Evolutionary conservation across 2,113 vertebrate species (phyloP).

Genomic region (Plestiodon gilberti): DNA sequence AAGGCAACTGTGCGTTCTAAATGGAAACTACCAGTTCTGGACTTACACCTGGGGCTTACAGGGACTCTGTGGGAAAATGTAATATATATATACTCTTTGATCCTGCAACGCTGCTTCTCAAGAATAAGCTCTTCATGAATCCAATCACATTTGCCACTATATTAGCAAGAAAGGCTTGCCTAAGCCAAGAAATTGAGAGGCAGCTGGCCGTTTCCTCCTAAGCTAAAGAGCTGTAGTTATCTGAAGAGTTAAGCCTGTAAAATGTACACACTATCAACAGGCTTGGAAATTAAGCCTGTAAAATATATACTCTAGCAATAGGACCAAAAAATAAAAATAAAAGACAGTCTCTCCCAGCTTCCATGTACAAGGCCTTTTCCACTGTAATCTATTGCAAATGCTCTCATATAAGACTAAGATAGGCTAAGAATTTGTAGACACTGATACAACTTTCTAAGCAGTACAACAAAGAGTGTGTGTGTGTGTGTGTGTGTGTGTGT

Average conservation of each 20-base stretch:
- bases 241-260: slow-evolving; percentile 52
- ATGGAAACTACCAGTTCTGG: slow-evolving; percentile 51
- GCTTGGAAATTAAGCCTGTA: slow-evolving; percentile 32
- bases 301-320: not conserved
- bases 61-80: slow-evolving; percentile 45
- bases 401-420: slow-evolving; percentile 40
- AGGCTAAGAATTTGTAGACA: slow-evolving; percentile 37
- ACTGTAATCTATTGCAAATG: slow-evolving; percentile 23
- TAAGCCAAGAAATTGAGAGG: slow-evolving; percentile 49
- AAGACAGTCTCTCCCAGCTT: slow-evolving; percentile 37
- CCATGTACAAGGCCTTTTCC: slow-evolving; percentile 38
- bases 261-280: not conserved
- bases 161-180: slow-evolving; percentile 52
- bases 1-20: slow-evolving; percentile 31
- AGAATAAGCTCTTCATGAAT: slow-evolving; percentile 62
- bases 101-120: slow-evolving; percentile 41
- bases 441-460: slow-evolving; percentile 22
- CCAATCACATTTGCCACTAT: slow-evolving; percentile 44
- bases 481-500: no score
- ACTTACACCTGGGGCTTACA: slow-evolving; percentile 46
- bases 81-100: slow-evolving; percentile 49
- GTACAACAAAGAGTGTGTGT: no score
- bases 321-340: slow-evolving; percentile 22
- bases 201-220: slow-evolving; percentile 44
- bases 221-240: slow-evolving; percentile 48